Evolutionary conservation across 2,888 invertebrate species (phyloP), one percentile per base, ranked within the genome.

Genomic region (Sturmia bella): DNA sequence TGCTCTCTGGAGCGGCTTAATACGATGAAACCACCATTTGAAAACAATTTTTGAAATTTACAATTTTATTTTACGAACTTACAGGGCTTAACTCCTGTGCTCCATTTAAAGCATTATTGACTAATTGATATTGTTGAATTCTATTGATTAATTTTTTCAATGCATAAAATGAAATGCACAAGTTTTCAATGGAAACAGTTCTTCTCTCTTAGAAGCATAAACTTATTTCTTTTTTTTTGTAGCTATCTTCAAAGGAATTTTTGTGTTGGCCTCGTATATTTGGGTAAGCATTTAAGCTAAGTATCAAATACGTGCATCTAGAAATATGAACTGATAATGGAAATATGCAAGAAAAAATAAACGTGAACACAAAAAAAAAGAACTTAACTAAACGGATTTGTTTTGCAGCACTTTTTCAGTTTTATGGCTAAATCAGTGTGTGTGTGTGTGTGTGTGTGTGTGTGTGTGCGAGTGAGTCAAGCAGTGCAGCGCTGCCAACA

Each of bases 291-390:
- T 37, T 50, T 37, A 24, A 68, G 19, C 11, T 37, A 32, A 69
- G 21, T 39, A 50, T 66, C 63, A 32, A 59, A 72, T 45, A 37
- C 15, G 43, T 61, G 13, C 19, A 70, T 43, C 57, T 32, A 54
- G 64, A 79, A 70, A 59, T 82, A 75, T 74, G 69, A 78, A 64
- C 59, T 78, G 57, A 50, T 74, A 78, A 66, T 79, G 56, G 75
- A 56, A 77, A 73, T 63, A 73, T 77, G 77, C 56, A 76, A n/a
- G n/a, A n/a, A 74, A 73, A 66, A 52, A 39, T 24, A 3, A 52
- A 15, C 11, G 1, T 32, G 41, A 50, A n/a, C 11, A 15, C 3
- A n/a, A 43, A 61, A 48, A 54, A 61, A 64, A n/a, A n/a, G n/a
- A 56, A 21, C 15, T 56, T n/a, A 52, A 59, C 27, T 24, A 80